phyloP scores from a whole-genome alignment of 2,113 vertebrate genomes.

The Phrynosoma platyrhinos region DNA sequence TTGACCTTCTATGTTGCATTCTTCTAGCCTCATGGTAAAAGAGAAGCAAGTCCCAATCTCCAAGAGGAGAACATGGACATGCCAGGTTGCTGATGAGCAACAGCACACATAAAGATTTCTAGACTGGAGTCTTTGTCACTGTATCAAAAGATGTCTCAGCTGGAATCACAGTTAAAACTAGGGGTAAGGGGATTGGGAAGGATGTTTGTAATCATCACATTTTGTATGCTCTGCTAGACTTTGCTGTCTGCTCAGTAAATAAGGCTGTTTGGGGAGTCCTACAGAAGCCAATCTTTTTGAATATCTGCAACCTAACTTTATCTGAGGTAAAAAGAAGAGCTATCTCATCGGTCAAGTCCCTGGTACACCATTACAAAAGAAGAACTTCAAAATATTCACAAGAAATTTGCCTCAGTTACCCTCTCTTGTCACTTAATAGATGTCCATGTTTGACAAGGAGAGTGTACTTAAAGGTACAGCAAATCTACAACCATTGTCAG shows the following conservation, averaged over 20 bases:
- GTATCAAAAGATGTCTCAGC: background rate
- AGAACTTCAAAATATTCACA: background rate
- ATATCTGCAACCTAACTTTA: background rate
- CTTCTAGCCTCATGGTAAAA: background rate
- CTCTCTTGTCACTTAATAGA: background rate
- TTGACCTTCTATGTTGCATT: background rate
- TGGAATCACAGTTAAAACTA: too few relatives aligned
- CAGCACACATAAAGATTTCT: background rate
- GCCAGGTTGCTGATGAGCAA: background rate
- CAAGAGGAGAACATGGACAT: background rate
- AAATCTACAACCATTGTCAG: background rate
- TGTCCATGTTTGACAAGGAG: background rate
- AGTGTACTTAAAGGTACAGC: background rate
- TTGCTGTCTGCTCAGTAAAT: background rate
- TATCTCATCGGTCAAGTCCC: background rate
- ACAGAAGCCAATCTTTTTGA: background rate
- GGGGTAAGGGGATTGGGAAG: background rate
- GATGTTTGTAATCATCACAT: background rate
- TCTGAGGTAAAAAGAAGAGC: background rate
- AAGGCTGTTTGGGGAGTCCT: background rate
- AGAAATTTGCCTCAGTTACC: background rate
- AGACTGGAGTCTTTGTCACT: background rate
- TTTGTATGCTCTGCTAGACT: background rate
- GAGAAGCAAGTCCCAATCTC: background rate
- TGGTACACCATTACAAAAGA: background rate